These are phyloP conservation scores for Serilophus lunatus DNA, from an alignment of 2,113 vertebrate species.

Conservation along the genomic window DNA sequence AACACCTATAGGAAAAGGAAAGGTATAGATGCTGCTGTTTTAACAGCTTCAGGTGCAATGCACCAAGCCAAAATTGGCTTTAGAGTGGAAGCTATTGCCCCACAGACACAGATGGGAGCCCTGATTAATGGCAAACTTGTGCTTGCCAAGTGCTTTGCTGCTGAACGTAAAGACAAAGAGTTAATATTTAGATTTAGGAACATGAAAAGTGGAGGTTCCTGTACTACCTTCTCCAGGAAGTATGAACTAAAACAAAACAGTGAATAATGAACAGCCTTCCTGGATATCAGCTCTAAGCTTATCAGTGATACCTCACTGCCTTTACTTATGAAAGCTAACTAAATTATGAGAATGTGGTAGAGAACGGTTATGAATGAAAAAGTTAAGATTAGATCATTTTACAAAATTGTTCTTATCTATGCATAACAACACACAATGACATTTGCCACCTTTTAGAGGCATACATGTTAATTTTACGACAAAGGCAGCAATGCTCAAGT, in stretches of 20 bases:
- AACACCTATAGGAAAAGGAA: constrained; percentile 80
- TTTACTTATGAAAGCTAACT: not conserved
- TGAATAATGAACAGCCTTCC: not conserved
- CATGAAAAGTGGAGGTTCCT: not conserved
- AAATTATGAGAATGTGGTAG: not conserved
- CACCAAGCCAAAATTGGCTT: not conserved
- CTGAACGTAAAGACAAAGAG: not conserved
- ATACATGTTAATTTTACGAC: not conserved
- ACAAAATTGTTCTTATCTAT: not conserved
- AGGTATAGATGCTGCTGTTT: constrained; percentile 22
- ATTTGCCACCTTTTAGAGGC: not conserved
- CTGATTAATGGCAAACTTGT: not conserved
- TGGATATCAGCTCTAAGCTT: not conserved
- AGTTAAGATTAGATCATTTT: not conserved
- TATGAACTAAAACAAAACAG: not conserved
- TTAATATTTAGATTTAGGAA: not conserved
- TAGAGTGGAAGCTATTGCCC: not conserved
- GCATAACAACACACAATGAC: not conserved
- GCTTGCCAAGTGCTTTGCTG: not conserved
- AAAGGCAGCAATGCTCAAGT: not conserved
- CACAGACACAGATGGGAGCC: not conserved
- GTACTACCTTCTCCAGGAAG: not conserved
- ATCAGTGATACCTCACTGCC: not conserved
- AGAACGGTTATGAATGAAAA: not conserved
- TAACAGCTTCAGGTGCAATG: not conserved